Base-by-base conservation (phyloP, 2,888 invertebrate species). In the Chouioia cunea region DNA sequence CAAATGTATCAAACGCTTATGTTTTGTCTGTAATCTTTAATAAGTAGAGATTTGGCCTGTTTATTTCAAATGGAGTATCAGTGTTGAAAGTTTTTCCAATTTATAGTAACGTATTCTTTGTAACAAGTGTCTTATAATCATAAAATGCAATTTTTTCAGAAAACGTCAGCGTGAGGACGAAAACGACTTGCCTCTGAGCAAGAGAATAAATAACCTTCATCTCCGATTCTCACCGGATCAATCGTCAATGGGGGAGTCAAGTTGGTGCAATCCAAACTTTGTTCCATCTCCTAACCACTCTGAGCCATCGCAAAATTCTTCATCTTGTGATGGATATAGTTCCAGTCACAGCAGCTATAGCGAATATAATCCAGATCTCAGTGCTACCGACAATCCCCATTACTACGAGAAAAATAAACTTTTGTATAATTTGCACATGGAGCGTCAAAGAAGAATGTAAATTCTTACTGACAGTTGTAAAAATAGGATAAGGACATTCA, bases 191-290 rank as follows among this genome's bases (percentile, higher is more conserved):
- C 96, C 96, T 65, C 86, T 96, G 64, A 95, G 95, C 15, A 96
- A 96, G 85, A 89, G 96, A 81, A 96, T 96, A 79, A 96, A 96
- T 84, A 95, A 95, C 87, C 89, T 96, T 63, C 95, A 95, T 81
- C 91, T 95, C 78, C 79, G 75, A 69, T 82, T 16, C 78, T 50
- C 78, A 1, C 47, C 75, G 1, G 82, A 82, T 58, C 80, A 75
- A 22, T 79, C 79, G n/a, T n/a, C n/a, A n/a, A n/a, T n/a, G n/a
- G n/a, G n/a, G 77, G 81, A 84, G 2, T 70, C 80, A 0, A 80
- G 83, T 48, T 84, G 83, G 83, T 77, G 77, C 4, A 79, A 74
- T 44, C 77, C 76, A 43, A 82, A 77, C 68, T 82, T 82, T 54
- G 75, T 78, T 50, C 80, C 83, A n/a, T 84, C 85, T 1, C 82